These are phyloP conservation scores for Odontothrips loti DNA, from an alignment of 2,888 invertebrate species.

Conservation along the genomic window DNA sequence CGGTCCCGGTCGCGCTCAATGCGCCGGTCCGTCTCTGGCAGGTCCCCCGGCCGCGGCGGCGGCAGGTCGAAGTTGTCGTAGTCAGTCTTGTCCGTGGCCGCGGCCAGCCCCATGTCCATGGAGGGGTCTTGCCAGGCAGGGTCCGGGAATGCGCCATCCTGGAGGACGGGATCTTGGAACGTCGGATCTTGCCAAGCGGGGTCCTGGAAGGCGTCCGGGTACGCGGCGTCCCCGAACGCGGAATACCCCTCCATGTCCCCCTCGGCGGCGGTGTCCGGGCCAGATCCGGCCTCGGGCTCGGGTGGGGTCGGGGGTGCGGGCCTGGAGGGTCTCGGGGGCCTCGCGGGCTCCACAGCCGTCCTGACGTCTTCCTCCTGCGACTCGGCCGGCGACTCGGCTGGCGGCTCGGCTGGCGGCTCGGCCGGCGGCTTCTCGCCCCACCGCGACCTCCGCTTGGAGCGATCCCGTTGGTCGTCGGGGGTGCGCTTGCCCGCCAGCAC, in stretches of 20 bases:
- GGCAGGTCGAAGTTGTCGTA: slow-evolving; percentile 5
- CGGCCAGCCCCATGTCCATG: neutral
- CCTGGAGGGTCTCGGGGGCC: too few relatives aligned
- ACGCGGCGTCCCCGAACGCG: neutral
- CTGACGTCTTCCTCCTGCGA: neutral
- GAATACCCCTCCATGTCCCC: neutral
- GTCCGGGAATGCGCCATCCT: neutral
- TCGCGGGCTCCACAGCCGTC: too few relatives aligned
- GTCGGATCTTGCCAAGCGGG: neutral
- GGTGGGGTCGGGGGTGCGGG: too few relatives aligned
- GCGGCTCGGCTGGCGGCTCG: neutral
- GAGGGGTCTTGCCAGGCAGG: neutral
- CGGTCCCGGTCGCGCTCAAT: too few relatives aligned
- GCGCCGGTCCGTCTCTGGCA: neutral
- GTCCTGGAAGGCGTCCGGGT: neutral
- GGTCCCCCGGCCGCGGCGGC: neutral
- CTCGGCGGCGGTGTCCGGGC: neutral
- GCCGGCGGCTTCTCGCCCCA: slow-evolving; percentile 20
- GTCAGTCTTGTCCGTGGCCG: neutral
- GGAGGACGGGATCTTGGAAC: neutral
- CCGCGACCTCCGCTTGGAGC: slow-evolving; percentile 9
- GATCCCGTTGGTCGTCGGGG: neutral
- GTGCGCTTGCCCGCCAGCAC: neutral
- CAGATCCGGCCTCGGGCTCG: neutral
- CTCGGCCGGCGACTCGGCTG: neutral